Conservation (phyloP, 1,140 invertebrate species). For the Physella acuta region DNA sequence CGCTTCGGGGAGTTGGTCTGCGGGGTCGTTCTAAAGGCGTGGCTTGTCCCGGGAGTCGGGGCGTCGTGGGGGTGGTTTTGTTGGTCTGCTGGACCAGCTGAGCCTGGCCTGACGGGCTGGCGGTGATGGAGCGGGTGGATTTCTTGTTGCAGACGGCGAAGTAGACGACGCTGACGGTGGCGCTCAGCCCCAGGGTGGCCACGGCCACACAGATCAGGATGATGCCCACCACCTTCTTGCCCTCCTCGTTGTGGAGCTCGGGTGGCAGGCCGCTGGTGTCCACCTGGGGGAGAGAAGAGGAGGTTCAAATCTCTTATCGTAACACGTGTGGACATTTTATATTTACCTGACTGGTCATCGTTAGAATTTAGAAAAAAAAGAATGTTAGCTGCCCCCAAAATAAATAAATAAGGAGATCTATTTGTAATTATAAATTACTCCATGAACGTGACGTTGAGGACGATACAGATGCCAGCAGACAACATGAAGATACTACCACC, state of each 20-base stretch:
- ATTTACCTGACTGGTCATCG: no score
- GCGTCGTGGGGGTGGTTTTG: no score
- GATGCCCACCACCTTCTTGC: slow-evolving; percentile 43
- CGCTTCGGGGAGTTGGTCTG: neutral
- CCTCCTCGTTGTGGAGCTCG: slow-evolving; percentile 40
- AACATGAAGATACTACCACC: slow-evolving; percentile 45
- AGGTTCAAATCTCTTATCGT: no score
- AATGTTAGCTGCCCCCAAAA: neutral
- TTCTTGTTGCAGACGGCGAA: slow-evolving; percentile 28
- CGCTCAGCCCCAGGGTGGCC: slow-evolving; percentile 25
- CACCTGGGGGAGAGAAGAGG: slow-evolving; percentile 15
- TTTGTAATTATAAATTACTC: no score
- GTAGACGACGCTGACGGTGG: slow-evolving; percentile 29
- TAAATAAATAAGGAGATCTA: neutral
- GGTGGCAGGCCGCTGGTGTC: slow-evolving; percentile 36
- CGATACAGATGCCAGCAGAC: slow-evolving; percentile 41
- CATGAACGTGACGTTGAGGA: slow-evolving; percentile 40
- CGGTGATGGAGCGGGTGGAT: neutral
- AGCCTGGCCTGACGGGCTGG: neutral
- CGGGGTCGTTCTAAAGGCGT: neutral
- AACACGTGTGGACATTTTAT: no score
- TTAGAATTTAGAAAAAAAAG: neutral
- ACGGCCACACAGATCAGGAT: slow-evolving; percentile 38
- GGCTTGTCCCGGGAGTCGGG: neutral
- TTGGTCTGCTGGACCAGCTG: neutral